phyloP scores from a whole-genome alignment of 2,797 vertebrate genomes.

The Glossophaga mutica region DNA sequence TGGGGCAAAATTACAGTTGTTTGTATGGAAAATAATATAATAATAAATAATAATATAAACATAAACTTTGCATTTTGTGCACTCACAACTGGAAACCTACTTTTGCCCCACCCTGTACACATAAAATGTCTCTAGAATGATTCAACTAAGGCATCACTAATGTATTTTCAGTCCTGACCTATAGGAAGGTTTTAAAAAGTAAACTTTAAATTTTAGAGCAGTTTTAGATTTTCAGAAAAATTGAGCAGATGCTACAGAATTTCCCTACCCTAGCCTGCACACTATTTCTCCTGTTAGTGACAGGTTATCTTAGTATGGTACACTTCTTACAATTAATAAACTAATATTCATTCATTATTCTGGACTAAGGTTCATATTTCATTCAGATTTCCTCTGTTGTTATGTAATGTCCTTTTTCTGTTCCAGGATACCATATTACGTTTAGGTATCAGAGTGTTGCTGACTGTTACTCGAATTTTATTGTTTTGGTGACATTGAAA shows the following conservation, averaged over 20 bases:
- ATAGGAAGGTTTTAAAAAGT: background rate
- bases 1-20: background rate
- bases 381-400: background rate
- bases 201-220: background rate
- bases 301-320: background rate
- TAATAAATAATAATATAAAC: background rate
- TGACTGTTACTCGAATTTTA: background rate
- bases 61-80: background rate
- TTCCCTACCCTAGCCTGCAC: background rate
- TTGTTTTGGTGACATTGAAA: background rate
- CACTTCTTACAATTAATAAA: background rate
- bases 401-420: background rate
- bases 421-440: background rate
- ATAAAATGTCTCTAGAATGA: background rate
- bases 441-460: background rate
- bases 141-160: background rate
- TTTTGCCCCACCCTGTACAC: background rate
- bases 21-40: background rate
- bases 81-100: background rate
- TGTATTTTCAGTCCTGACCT: background rate
- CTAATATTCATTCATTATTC: background rate
- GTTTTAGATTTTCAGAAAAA: background rate
- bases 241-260: background rate
- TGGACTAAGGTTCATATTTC: background rate
- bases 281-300: background rate